A percentile compares a stretch with the other conserved stretches of the same genome.
phyloP scores from a whole-genome alignment of 1,140 invertebrate species.

The Arctopsyche grandis region DNA sequence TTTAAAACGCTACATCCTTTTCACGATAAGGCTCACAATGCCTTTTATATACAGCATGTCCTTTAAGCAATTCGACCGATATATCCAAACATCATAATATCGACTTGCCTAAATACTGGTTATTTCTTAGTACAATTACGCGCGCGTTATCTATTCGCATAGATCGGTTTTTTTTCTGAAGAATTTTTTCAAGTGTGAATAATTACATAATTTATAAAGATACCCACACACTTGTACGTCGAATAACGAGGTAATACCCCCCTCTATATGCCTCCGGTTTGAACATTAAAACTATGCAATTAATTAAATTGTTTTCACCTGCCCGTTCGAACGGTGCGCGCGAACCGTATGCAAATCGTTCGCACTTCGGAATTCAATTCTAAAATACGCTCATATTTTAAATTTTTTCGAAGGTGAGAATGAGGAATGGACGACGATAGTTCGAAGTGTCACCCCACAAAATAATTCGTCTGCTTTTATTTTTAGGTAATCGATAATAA shows the following conservation, averaged over 20 bases:
- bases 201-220: constrained; percentile 16
- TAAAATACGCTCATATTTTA: background rate
- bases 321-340: background rate
- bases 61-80: too few relatives aligned
- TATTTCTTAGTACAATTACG: background rate
- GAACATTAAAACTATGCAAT: constrained; percentile 5
- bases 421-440: too few relatives aligned
- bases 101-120: background rate
- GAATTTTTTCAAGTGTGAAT: constrained; percentile 20
- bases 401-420: too few relatives aligned
- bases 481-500: too few relatives aligned
- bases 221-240: background rate
- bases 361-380: background rate
- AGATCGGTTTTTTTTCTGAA: background rate
- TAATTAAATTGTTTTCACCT: constrained; percentile 37
- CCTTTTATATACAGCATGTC: too few relatives aligned
- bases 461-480: too few relatives aligned
- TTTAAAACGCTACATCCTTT: too few relatives aligned
- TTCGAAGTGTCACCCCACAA: too few relatives aligned
- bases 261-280: background rate
- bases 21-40: too few relatives aligned
- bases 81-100: background rate
- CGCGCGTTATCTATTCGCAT: background rate
- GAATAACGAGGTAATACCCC: too few relatives aligned
- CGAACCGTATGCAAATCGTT: constrained; percentile 9